Evolutionary conservation across 1,140 invertebrate species (phyloP), one percentile per base, ranked within the genome.

Genomic region (Neocloeon triangulifer): DNA sequence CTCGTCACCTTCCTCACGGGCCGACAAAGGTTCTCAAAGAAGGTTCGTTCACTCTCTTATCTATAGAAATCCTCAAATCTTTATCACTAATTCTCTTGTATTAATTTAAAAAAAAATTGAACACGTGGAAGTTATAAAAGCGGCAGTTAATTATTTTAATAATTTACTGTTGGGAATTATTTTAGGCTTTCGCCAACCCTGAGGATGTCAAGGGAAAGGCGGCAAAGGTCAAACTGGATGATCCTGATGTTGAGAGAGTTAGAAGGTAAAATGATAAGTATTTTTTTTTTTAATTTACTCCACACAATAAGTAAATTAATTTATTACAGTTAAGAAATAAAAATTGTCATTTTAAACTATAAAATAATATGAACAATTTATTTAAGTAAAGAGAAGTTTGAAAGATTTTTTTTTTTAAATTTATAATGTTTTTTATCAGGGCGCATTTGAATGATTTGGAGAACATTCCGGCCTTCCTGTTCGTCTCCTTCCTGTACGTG

Each of bases 381-480:
- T n/a, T n/a, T n/a, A n/a, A n/a, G n/a, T n/a, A 23, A 23, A 8
- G 8, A 23, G n/a, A n/a, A 8, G 7, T 36, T n/a, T 28, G 8
- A 27, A 10, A 9, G 7, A 15, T 22, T 19, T 21, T 14, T 15
- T 13, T 13, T 14, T 21, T 31, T 25, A 35, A 38, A 39, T 20
- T 15, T 4, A 9, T 25, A 32, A 27, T 38, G 3, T 39, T 32
- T 35, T 12, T 25, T 53, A 55, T 38, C 40, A 59, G 73, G 36
- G 72, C 70, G 25, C 73, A 77, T 46, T 46, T 68, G 29, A 79
- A 79, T 44, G 75, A 79, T 43, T 43, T 78, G 40, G 75, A 79
- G 51, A 79, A 76, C 43, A 73, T 77, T 33, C 55, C 67, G 0
- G 51, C 64, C 2, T 79, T 75, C 42, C 58, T 71, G 41, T 43